These are phyloP conservation scores for Aurelia coerulea DNA, from an alignment of 30 jellyfish, hydroid and myxozoan genomes.

Conservation along the genomic window DNA sequence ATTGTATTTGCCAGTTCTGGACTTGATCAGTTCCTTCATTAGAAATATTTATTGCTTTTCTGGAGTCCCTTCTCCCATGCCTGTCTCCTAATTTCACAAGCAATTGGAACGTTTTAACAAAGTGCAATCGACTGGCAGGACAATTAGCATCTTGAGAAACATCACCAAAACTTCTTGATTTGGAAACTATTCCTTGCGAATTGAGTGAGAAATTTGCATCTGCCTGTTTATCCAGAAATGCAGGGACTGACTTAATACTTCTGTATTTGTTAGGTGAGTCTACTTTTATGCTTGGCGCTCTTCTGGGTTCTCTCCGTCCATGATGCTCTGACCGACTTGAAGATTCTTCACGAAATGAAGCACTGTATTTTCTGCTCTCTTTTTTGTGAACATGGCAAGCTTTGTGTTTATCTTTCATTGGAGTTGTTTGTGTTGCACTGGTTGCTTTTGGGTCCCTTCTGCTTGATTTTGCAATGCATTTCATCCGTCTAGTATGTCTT, in stretches of 20 bases:
- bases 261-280: constrained; percentile 27
- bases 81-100: constrained; percentile 57
- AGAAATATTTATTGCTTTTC: background rate
- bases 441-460: constrained; percentile 34
- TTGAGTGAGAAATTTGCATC: background rate
- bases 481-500: constrained; percentile 66
- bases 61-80: constrained; percentile 48
- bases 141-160: constrained; percentile 27
- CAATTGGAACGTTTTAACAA: constrained; percentile 27
- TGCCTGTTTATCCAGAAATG: constrained; percentile 39
- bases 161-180: constrained; percentile 39
- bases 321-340: too few relatives aligned
- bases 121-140: constrained; percentile 47
- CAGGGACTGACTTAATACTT: constrained; percentile 64
- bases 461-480: constrained; percentile 30
- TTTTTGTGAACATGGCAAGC: constrained; percentile 1
- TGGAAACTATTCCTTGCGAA: background rate
- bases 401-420: constrained; percentile 21
- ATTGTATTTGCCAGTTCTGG: constrained; percentile 63
- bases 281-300: constrained; percentile 29
- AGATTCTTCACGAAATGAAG: too few relatives aligned
- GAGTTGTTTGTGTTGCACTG: background rate
- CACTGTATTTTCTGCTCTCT: constrained; percentile 6
- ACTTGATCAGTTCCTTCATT: constrained; percentile 13
- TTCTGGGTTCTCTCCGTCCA: background rate